phyloP scores from a whole-genome alignment of 2,113 vertebrate species.

The Aptenodytes patagonicus region DNA sequence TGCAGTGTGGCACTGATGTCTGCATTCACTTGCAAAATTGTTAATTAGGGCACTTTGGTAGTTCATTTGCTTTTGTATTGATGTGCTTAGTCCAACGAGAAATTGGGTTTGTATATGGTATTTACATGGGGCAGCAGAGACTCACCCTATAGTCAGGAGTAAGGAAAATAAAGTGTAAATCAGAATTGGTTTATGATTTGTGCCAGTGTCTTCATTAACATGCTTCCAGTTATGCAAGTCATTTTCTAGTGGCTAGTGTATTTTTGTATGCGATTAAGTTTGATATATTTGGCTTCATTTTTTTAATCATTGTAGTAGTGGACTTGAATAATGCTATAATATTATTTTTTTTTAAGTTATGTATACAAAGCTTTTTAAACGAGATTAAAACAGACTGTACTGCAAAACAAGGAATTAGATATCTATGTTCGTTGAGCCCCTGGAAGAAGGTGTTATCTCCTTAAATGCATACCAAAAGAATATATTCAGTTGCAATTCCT shows the following conservation, averaged over 20 bases:
- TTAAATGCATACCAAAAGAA: not conserved
- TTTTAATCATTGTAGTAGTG: not conserved
- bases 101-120: conserved; percentile 75
- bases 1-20: conserved; percentile 85
- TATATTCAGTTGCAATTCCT: conserved; percentile 3
- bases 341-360: not conserved
- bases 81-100: conserved; percentile 83
- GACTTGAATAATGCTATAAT: not conserved
- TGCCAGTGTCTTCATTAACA: not conserved
- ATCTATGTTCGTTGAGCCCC: not conserved
- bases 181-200: not conserved
- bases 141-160: conserved; percentile 2
- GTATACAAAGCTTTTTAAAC: not conserved
- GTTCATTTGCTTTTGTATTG: conserved; percentile 93
- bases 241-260: not conserved
- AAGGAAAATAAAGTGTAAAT: conserved; percentile 15
- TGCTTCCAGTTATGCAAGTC: not conserved
- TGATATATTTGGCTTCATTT: not conserved
- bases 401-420: not conserved
- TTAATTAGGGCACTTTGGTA: conserved; percentile 86
- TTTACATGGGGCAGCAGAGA: conserved; percentile 42
- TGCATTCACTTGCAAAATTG: conserved; percentile 95
- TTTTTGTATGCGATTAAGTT: not conserved
- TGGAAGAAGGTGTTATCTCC: not conserved
- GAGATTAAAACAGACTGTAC: not conserved